Base-by-base conservation (phyloP, 2,888 invertebrate genomes). In the Fragum sueziense region DNA sequence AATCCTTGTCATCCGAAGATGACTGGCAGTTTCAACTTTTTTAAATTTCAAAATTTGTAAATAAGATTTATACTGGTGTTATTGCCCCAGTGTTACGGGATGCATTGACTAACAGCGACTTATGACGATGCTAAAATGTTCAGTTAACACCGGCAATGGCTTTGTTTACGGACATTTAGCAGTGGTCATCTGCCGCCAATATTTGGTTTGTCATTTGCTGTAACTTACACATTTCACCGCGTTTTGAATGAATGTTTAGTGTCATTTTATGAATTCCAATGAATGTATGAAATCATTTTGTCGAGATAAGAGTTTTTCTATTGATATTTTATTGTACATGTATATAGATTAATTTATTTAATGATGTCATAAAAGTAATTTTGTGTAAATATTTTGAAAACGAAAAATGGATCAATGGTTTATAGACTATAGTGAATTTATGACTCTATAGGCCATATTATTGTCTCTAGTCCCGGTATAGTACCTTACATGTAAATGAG, bases 391-490 rank as follows among this genome's bases (percentile, higher is more conserved):
- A 70, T 20, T 41, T 34, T 25, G 9, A 20, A 65, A 52, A 25
- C 17, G 9, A 20, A 65, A 52, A 25, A 54, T 25, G 29, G 29
- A 59, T 62, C 71, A 25, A 67, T 65, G 80, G 76, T 76, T 80
- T 80, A 80, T 76, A 76, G 73, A 59, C 69, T 61, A 41, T 62
- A 47, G 65, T 47, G 70, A 29, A 68, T 14, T 47, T 47, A 47
- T 52, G 70, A 70, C 57, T 76, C 76, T 74, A 59, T 77, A 74
- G 67, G 74, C 74, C 80, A 51, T 51, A 51, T 51, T 57, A 47
- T 34, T 34, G 59, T 71, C 77, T 82, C 82, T 82, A 82, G 82
- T 82, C 82, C 82, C 82, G 82, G 82, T 82, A 68, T 73, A 62
- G 70, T 33, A 70, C 54, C 52, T 70, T 69, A 61, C n/a, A 61